phyloP scores from a whole-genome alignment of 53 echinoderm and acorn worm species.

The Crossaster papposus region DNA sequence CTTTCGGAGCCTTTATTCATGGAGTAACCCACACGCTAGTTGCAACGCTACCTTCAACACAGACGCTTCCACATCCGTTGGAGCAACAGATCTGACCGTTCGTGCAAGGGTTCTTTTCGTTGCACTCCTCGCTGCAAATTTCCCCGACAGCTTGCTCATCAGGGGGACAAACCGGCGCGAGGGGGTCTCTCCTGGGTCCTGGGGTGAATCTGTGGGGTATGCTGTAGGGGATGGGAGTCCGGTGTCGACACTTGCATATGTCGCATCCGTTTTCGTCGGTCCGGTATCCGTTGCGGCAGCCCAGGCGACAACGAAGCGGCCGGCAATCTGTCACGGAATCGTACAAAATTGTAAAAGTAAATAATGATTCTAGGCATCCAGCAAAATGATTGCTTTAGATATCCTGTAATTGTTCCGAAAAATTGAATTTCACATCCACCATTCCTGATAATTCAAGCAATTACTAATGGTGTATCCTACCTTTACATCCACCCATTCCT shows the following conservation, averaged over 20 bases:
- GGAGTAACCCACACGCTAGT: not conserved
- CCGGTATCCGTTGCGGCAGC: constrained; percentile 65
- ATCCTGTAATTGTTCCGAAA: too few species aligned
- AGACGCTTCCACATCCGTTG: constrained; percentile 75
- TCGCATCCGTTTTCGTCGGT: constrained; percentile 64
- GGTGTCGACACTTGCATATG: constrained; percentile 65
- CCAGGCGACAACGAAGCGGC: constrained; percentile 44
- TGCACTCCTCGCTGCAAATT: constrained; percentile 62
- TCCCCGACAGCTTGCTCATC: constrained; percentile 52
- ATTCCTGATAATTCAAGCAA: too few species aligned
- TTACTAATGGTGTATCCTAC: too few species aligned
- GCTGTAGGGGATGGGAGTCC: not conserved
- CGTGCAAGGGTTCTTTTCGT: constrained; percentile 49
- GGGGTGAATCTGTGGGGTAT: not conserved
- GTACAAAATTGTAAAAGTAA: not conserved
- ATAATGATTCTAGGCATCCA: too few species aligned
- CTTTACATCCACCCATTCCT: too few species aligned
- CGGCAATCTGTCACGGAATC: constrained; percentile 4
- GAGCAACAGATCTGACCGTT: constrained; percentile 67
- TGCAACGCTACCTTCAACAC: constrained; percentile 13
- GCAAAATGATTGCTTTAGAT: too few species aligned
- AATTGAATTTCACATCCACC: too few species aligned
- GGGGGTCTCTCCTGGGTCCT: not conserved
- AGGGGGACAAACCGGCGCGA: constrained; percentile 52
- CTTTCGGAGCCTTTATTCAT: too few species aligned